phyloP scores from a whole-genome alignment of 2,797 vertebrate genomes.

The Eulemur rubriventer region DNA sequence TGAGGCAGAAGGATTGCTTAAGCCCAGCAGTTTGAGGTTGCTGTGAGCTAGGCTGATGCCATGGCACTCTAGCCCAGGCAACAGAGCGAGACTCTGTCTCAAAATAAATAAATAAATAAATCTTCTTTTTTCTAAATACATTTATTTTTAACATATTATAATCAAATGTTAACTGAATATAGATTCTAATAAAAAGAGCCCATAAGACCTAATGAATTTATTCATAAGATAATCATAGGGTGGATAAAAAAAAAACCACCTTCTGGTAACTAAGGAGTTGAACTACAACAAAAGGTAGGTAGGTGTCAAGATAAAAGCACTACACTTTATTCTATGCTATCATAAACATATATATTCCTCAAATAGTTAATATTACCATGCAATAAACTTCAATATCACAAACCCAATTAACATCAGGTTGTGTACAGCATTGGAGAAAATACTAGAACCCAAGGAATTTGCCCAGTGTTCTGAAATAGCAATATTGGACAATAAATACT shows the following conservation, averaged over 20 bases:
- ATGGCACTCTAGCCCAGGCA: too few species aligned
- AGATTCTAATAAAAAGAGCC: neutral
- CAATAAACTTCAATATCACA: neutral
- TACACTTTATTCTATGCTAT: neutral
- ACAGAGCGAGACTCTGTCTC: too few species aligned
- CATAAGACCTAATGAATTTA: neutral
- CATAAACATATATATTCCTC: neutral
- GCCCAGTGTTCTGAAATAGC: neutral
- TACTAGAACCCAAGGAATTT: neutral
- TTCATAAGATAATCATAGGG: neutral
- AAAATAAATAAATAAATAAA: neutral
- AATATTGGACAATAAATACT: neutral
- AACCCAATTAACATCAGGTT: neutral
- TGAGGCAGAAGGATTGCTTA: too few species aligned
- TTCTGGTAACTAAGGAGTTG: neutral
- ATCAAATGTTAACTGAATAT: neutral
- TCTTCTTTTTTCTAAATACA: neutral
- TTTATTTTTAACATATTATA: conserved; percentile 1
- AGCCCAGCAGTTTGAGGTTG: too few species aligned
- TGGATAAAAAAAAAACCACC: neutral
- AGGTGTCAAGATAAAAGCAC: neutral
- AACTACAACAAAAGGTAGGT: neutral
- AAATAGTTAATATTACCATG: neutral
- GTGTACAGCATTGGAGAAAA: neutral
- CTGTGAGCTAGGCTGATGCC: too few species aligned